Percentiles rank a stretch among this genome's conserved stretches.
Conservation (phyloP, 2,797 vertebrate genomes). For the Micrastur ruficollis region DNA sequence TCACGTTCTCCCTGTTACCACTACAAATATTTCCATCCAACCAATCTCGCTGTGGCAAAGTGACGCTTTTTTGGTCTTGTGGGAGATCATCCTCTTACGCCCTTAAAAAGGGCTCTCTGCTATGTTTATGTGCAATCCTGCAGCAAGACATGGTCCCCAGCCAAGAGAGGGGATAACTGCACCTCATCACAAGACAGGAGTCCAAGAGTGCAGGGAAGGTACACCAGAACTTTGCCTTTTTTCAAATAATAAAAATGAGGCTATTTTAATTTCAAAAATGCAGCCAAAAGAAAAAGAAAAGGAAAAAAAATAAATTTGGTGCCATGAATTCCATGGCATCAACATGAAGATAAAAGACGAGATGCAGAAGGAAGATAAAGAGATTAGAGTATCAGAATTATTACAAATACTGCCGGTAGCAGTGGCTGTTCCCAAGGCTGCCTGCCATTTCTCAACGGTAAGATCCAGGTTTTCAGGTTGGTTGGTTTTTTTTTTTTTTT, state of each 20-base stretch:
- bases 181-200: neutral
- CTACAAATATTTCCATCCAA: neutral
- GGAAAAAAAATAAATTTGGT: neutral
- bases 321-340: neutral
- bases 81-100: neutral
- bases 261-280: neutral
- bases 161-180: neutral
- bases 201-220: accelerated
- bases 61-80: neutral
- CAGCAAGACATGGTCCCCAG: neutral
- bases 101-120: neutral
- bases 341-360: neutral
- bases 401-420: neutral
- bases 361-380: constrained; percentile 47
- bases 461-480: constrained; percentile 34
- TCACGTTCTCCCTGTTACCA: neutral
- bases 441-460: constrained; percentile 5
- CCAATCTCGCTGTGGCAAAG: accelerated
- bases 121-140: neutral
- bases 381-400: constrained; percentile 1
- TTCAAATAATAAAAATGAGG: neutral
- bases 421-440: constrained; percentile 40
- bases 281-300: neutral
- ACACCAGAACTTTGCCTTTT: neutral
- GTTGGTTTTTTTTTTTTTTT: neutral